Evolutionary conservation across 35 echinoderm and acorn worm genomes (phyloP), one percentile per base, ranked within the genome.

Genomic region (Stichopus chloronotus): DNA sequence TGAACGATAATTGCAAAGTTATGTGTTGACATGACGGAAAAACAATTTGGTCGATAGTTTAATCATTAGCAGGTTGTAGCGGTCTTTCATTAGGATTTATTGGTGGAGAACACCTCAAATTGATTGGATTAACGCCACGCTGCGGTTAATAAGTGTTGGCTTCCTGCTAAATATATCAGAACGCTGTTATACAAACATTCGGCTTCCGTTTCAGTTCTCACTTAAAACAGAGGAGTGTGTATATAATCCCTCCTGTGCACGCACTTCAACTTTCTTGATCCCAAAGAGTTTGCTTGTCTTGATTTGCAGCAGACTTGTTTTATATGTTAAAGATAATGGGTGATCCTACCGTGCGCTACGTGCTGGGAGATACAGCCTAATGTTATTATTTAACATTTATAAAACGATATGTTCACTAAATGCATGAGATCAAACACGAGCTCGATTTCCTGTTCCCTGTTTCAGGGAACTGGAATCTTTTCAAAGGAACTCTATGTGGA

Each of bases 41-140:
- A 74, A 74, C 69, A 19, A 19, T 19, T 74, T 74, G 19, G 69
- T 74, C 69, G 19, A 74, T 74, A 74, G 19, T 19, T 74, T 74
- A 74, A 74, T 74, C 69, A 74, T 74, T 74, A 74, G 69, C 69
- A n/a, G 69, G 69, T 74, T 74, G 69, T 74, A 74, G 69, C 69
- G 69, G 19, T 74, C 69, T n/a, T 74, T 74, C 13, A 74, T 74
- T 74, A n/a, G 22, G 7, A 74, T 1, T 19, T 0, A 74, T 74
- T 74, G 13, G 22, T 7, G 6, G 11, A 21, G 7, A 74, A 74
- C 69, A 74, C 69, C 69, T 74, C 69, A 74, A 74, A 74, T 74
- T 16, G 69, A 74, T 74, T 74, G 7, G 69, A 74, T 74, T 74
- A 74, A 21, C 69, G 22, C 69, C 69, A 74, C 22, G 69, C 12